These are phyloP conservation scores for Lordiphosa fenestrarum DNA, from an alignment of 2,888 invertebrate species.

Conservation along the genomic window DNA sequence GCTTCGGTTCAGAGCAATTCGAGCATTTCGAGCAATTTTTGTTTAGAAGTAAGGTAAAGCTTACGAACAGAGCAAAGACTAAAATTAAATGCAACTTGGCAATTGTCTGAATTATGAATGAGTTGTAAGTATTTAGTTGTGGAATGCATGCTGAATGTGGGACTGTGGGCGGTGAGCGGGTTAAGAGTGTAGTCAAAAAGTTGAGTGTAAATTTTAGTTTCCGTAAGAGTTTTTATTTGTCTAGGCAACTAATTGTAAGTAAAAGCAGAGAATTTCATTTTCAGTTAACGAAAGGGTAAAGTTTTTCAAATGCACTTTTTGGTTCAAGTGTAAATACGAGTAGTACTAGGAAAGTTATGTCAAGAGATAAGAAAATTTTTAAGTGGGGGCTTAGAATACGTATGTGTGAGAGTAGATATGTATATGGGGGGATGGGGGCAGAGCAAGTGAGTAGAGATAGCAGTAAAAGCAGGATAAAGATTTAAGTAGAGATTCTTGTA, in stretches of 20 bases:
- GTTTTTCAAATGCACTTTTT: conserved; percentile 36
- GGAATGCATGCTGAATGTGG: conserved; percentile 37
- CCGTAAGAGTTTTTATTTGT: conserved; percentile 31
- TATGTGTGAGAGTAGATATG: conserved; percentile 1
- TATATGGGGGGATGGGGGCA: not conserved
- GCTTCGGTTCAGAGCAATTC: conserved; percentile 6
- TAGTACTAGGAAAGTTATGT: conserved; percentile 20
- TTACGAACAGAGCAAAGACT: conserved; percentile 6
- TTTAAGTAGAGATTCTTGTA: too few species aligned
- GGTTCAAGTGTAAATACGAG: conserved; percentile 33
- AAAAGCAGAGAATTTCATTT: conserved; percentile 34
- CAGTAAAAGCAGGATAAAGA: not conserved
- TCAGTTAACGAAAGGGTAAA: conserved; percentile 32
- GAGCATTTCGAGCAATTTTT: conserved; percentile 13
- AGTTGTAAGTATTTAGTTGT: conserved; percentile 1
- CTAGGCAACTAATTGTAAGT: conserved; percentile 43
- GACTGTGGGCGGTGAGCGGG: not conserved
- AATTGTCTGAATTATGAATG: conserved; percentile 5
- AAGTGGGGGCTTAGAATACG: not conserved
- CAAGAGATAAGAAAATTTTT: conserved; percentile 3
- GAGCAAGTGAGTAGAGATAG: conserved; percentile 3
- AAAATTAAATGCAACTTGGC: not conserved
- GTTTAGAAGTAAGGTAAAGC: conserved; percentile 1
- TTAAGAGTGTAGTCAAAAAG: conserved; percentile 30
- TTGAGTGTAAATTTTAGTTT: conserved; percentile 17